phyloP scores from a whole-genome alignment of 2,797 vertebrate genomes.

The Anniella stebbinsi region DNA sequence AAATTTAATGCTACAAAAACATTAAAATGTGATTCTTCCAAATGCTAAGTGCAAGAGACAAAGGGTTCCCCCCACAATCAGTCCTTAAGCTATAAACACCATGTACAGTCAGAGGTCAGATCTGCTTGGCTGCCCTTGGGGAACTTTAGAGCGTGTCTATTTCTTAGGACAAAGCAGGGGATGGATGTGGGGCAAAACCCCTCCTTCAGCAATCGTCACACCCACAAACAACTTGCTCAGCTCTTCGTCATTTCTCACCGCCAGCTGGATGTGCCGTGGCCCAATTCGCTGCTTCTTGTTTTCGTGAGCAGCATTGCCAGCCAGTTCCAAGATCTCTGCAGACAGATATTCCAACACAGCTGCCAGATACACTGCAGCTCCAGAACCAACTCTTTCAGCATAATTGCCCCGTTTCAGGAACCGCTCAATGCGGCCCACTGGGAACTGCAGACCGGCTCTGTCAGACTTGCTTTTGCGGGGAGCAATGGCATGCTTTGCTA shows the following conservation, averaged over 20 bases:
- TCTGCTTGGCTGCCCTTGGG: slow-evolving; percentile 63
- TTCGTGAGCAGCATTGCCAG: slow-evolving; percentile 80
- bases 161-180: slow-evolving; percentile 72
- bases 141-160: slow-evolving; percentile 72
- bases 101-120: background rate
- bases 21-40: background rate
- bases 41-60: background rate
- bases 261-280: slow-evolving; percentile 83
- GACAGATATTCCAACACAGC: slow-evolving; percentile 84
- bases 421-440: slow-evolving; percentile 82
- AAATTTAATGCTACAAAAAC: background rate
- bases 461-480: slow-evolving; percentile 41
- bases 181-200: slow-evolving; percentile 83
- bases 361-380: slow-evolving; percentile 79
- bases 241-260: slow-evolving; percentile 83
- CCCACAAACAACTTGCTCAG: slow-evolving; percentile 73
- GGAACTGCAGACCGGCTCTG: slow-evolving; percentile 81
- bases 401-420: slow-evolving; percentile 80
- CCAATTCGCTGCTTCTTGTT: slow-evolving; percentile 81
- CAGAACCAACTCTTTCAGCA: slow-evolving; percentile 65
- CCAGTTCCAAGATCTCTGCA: slow-evolving; percentile 82
- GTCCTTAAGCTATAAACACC: too few species aligned
- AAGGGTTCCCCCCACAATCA: background rate
- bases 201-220: slow-evolving; percentile 81
- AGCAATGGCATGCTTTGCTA: slow-evolving; percentile 33